These are phyloP conservation scores for Babylonia areolata DNA, from an alignment of 1,140 invertebrate species.

Conservation along the genomic window DNA sequence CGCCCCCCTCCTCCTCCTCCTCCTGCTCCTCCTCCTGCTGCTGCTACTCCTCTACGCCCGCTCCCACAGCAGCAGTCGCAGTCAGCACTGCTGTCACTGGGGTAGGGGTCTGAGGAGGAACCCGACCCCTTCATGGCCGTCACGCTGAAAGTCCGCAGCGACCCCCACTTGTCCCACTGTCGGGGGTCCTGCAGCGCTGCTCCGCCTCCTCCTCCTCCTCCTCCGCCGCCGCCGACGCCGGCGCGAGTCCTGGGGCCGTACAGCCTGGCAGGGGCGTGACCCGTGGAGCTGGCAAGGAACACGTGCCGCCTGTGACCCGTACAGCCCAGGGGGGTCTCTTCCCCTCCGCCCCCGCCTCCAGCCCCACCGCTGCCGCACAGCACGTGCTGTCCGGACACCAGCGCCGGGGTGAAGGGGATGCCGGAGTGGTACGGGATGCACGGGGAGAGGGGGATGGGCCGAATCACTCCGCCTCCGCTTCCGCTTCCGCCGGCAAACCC, in stretches of 20 bases:
- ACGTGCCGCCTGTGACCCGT: not conserved
- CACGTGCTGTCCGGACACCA: not conserved
- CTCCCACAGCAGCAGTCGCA: conserved; percentile 48
- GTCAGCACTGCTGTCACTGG: conserved; percentile 58
- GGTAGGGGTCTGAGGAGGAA: conserved; percentile 58
- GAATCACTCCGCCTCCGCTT: too few relatives aligned
- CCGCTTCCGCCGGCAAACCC: not conserved
- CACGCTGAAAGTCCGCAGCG: conserved; percentile 37
- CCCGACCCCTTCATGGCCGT: conserved; percentile 48
- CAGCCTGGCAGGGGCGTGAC: conserved; percentile 4
- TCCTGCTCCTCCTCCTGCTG: not conserved
- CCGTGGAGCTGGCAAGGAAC: not conserved
- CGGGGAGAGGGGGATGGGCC: not conserved
- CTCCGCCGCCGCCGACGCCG: too few relatives aligned
- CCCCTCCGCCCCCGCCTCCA: too few relatives aligned
- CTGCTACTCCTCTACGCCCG: not conserved
- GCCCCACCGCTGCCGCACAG: too few relatives aligned
- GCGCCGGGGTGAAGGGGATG: not conserved
- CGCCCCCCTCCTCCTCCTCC: not conserved
- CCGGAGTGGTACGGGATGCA: conserved; percentile 13
- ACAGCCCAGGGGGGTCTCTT: too few relatives aligned
- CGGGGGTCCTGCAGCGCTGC: not conserved
- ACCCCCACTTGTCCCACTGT: conserved; percentile 31
- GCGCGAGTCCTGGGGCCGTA: not conserved
- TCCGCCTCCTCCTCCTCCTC: too few relatives aligned